Base-by-base conservation (phyloP, 2,888 invertebrate species). In the Pilophorus perplexus region DNA sequence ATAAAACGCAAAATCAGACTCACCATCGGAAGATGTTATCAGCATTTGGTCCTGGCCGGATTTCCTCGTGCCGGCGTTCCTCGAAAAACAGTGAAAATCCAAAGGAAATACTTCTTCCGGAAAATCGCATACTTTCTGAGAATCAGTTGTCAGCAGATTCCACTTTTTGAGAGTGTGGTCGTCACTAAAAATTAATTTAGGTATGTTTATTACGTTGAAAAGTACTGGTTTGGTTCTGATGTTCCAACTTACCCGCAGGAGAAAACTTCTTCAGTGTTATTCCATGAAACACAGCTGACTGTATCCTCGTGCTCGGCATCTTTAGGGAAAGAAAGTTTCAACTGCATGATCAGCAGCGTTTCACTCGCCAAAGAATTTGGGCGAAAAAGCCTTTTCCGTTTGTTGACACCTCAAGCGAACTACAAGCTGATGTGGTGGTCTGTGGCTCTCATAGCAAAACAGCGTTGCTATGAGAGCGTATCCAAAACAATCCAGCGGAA, bases 211-310 rank as follows among this genome's bases (percentile, higher is more conserved):
- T 20, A 10, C 20, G 10, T 18, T 12, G 20, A 14, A 55, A 64
- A 33, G 37, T 64, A 25, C n/a, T 6, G 38, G 38, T 57, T 16
- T 12, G 6, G 22, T 4, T 40, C 16, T 22, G 20, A 48, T 1
- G 28, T n/a, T 16, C n/a, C n/a, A n/a, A n/a, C 78, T 78, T 77
- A 90, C 93, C 91, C 89, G 74, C 89, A 89, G 22, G 94, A 93
- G 79, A 89, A 92, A 52, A 95, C 87, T 78, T 97, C 96, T 77
- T 97, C 96, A 25, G 91, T 87, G 72, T 88, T 90, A 76, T 89
- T 90, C 97, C 97, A 98, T 71, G 90, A 90, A 12, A 94, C 88
- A 77, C 94, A 93, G 68, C 90, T 88, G 10, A 93, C 88, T n/a
- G 90, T 84, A 73, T 88, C 89, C 69, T 80, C 80, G 77, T 90